phyloP scores from a whole-genome alignment of 2,113 vertebrate genomes.

The Euleptes europaea region DNA sequence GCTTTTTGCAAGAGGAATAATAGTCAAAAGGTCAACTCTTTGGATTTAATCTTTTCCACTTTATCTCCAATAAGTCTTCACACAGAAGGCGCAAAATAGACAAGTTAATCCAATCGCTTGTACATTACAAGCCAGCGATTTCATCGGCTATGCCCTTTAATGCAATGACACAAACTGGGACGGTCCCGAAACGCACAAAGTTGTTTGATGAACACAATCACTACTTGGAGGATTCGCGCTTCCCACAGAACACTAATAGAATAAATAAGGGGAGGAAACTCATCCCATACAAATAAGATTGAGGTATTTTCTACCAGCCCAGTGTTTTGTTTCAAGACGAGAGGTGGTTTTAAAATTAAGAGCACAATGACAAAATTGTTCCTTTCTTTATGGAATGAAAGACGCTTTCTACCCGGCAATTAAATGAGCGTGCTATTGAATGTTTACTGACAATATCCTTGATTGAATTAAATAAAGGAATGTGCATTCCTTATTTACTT shows the following conservation, averaged over 20 bases:
- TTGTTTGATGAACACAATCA: conserved; percentile 52
- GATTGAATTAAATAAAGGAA: conserved; percentile 49
- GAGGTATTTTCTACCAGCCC: background rate
- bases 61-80: conserved; percentile 64
- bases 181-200: conserved; percentile 24
- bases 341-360: conserved; percentile 10
- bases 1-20: conserved; percentile 40
- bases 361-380: conserved; percentile 10
- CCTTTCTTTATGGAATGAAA: conserved; percentile 16
- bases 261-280: conserved; percentile 45
- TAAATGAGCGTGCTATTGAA: conserved; percentile 42
- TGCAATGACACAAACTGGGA: conserved; percentile 56
- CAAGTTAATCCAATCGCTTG: conserved; percentile 63
- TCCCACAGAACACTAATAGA: conserved; percentile 39
- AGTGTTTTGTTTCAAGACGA: background rate
- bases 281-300: conserved; percentile 32
- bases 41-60: conserved; percentile 59
- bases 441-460: conserved; percentile 37
- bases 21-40: conserved; percentile 45
- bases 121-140: conserved; percentile 56
- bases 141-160: conserved; percentile 53
- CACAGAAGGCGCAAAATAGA: conserved; percentile 49
- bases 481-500: conserved; percentile 19
- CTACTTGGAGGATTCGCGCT: conserved; percentile 27
- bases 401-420: conserved; percentile 46